Evolutionary conservation across 2,888 invertebrate species (phyloP).

Genomic region (Drosophila maculinotata): DNA sequence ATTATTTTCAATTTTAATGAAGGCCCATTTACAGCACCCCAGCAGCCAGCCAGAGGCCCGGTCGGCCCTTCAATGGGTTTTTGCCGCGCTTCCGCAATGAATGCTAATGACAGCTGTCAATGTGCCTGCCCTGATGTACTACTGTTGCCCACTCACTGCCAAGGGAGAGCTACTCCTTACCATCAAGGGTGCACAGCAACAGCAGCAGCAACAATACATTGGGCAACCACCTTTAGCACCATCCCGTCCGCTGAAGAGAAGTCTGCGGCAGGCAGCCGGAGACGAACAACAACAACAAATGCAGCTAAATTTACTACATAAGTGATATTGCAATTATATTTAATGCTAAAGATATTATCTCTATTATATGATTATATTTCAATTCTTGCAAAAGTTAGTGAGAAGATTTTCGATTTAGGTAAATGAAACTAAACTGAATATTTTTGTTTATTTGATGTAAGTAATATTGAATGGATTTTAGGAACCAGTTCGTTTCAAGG

Average conservation of each 20-base stretch:
- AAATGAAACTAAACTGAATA: no score
- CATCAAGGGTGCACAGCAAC: slow-evolving; percentile 38
- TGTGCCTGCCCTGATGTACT: slow-evolving; percentile 77
- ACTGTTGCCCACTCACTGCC: slow-evolving; percentile 26
- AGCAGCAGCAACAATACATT: slow-evolving; percentile 13
- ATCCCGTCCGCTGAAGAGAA: neutral
- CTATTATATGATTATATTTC: neutral
- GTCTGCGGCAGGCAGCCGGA: slow-evolving; percentile 1
- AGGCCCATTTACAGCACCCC: slow-evolving; percentile 74
- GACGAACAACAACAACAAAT: neutral
- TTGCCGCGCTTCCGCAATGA: slow-evolving; percentile 77
- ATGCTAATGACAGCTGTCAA: slow-evolving; percentile 81
- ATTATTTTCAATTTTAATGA: slow-evolving; percentile 80
- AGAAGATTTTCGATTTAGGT: no score
- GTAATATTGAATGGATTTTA: neutral
- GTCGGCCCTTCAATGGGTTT: slow-evolving; percentile 55
- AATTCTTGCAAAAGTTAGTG: no score
- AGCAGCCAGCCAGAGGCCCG: slow-evolving; percentile 13
- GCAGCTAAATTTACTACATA: neutral
- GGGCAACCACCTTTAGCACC: slow-evolving; percentile 39
- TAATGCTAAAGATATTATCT: neutral
- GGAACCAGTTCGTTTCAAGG: neutral
- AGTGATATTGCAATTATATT: neutral
- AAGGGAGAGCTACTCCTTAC: slow-evolving; percentile 18
- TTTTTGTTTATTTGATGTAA: no score